Percentiles rank a stretch among this genome's conserved stretches.
These are phyloP conservation scores for Himalopsyche anomala DNA, from an alignment of 2,888 invertebrate species.

Conservation along the genomic window DNA sequence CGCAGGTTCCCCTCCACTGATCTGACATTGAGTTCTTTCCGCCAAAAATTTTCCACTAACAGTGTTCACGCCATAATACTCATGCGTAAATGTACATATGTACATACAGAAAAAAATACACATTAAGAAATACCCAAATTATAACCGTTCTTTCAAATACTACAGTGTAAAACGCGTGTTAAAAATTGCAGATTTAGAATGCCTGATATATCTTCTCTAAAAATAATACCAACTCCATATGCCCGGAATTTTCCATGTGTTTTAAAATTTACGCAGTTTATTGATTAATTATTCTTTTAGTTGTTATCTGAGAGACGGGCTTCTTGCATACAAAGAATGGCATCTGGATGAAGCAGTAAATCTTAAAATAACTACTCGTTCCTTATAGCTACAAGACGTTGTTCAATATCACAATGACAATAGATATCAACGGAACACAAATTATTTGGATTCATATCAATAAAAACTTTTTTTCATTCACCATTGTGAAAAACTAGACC, in stretches of 20 bases:
- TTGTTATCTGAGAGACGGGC: conserved; percentile 16
- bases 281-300: conserved; percentile 31
- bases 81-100: no score
- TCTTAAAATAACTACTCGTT: background rate
- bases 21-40: no score
- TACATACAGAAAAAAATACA: no score
- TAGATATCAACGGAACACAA: background rate
- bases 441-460: no score
- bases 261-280: conserved; percentile 30
- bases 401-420: conserved; percentile 20
- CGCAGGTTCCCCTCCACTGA: no score
- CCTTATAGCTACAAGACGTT: background rate
- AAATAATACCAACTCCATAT: conserved; percentile 20
- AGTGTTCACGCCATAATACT: no score
- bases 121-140: no score
- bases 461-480: no score
- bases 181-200: background rate
- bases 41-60: no score
- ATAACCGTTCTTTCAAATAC: no score
- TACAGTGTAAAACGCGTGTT: no score
- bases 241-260: conserved; percentile 26
- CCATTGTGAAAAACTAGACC: no score
- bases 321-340: conserved; percentile 30
- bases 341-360: conserved; percentile 16
- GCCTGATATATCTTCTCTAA: background rate